Evolutionary conservation across 2,888 invertebrate genomes (phyloP), one percentile per base, ranked within the genome.

Genomic region (Agrotis ipsilon): DNA sequence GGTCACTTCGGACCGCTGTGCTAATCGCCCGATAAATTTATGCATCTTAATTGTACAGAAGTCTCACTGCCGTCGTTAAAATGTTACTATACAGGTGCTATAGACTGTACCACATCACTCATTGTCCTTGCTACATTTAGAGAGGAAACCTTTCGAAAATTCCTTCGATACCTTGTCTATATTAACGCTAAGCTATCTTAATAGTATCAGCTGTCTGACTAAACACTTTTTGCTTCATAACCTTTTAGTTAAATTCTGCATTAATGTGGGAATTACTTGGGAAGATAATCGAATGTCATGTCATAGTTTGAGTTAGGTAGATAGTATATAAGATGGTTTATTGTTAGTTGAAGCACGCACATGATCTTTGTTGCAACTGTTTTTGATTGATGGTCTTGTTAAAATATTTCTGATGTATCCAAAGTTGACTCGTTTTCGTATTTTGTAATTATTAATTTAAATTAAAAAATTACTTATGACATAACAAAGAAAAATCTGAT

Each of bases 101-200:
- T 52, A 24, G 57, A 66, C 67, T 72, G 67, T 57, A 67, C 63
- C 27, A 75, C 80, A 69, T 73, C 72, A 80, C 58, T 72, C 65
- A 66, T 59, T 84, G 93, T 92, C 93, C 93, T 93, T 93, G 93
- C 89, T 89, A 88, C 88, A 89, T 80, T 89, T 90, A 90, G 85
- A 90, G 87, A 82, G 84, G 86, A 85, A 64, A 57, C 93, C 93
- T 92, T 93, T 94, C 93, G 75, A 93, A 92, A 93, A 93, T 92
- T 87, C 92, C 92, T 70, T 70, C 69, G 71, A 80, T 64, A 70
- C 74, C 70, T 81, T 51, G 68, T 55, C 59, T 67, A 51, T 70
- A 78, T 73, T 69, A 64, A 58, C 45, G 11, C 52, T 57, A 71
- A 32, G 27, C 55, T 72, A 74, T 80, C 72, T 60, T 68, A 71